A percentile compares a stretch with the other conserved stretches of the same genome.
Evolutionary conservation across 1,140 invertebrate species (phyloP).

Genomic region (Trypoxylus dichotomus): DNA sequence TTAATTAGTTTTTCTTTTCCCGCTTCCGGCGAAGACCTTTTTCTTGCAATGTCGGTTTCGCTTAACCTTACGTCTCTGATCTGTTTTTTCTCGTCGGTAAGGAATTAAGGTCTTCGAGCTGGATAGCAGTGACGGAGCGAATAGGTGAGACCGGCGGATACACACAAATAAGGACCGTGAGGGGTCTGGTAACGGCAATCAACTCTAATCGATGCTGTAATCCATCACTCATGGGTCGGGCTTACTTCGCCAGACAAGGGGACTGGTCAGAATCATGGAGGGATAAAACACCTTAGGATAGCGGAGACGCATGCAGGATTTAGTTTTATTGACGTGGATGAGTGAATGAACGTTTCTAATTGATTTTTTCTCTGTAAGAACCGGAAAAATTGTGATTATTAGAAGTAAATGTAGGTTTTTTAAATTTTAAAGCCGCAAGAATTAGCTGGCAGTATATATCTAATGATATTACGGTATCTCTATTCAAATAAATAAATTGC

Average conservation of each 20-base stretch:
- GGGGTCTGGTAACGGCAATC: conserved; percentile 42
- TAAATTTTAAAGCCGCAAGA: too few species aligned
- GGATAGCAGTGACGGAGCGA: background rate
- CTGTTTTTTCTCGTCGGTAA: background rate
- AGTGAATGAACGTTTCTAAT: conserved; percentile 5
- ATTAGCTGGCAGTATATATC: too few species aligned
- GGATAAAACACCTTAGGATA: conserved; percentile 25
- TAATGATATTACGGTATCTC: too few species aligned
- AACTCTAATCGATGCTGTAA: conserved; percentile 53
- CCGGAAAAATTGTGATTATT: background rate
- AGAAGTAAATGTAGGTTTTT: too few species aligned
- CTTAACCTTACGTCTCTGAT: background rate
- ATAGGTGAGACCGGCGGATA: background rate
- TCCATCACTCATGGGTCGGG: conserved; percentile 45
- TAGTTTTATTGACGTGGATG: conserved; percentile 25
- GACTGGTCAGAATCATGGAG: conserved; percentile 27
- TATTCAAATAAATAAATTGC: too few species aligned
- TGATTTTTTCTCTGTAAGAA: background rate
- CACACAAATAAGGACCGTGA: conserved; percentile 14
- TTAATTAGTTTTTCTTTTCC: background rate
- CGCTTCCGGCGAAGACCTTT: background rate
- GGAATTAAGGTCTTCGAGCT: conserved; percentile 9
- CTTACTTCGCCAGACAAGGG: conserved; percentile 26
- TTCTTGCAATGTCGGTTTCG: background rate
- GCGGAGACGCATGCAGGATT: conserved; percentile 19